phyloP scores from a whole-genome alignment of 2,113 vertebrate genomes.

The Polypterus senegalus region DNA sequence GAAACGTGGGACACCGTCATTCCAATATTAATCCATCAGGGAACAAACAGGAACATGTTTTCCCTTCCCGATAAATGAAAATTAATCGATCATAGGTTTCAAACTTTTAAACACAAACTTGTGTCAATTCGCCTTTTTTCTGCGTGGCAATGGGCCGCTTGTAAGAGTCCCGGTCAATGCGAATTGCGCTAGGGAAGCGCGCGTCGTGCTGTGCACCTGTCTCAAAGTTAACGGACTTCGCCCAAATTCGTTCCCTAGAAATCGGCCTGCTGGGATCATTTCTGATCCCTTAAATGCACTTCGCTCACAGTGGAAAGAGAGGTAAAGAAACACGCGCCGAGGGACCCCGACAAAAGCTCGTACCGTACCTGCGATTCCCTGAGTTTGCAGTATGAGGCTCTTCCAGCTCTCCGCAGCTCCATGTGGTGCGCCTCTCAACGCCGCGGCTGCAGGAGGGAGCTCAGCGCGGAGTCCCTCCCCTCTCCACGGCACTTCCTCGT shows the following conservation, averaged over 20 bases:
- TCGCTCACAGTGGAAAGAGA: neutral
- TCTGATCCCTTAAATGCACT: neutral
- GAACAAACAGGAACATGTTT: no score
- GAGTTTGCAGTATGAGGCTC: conserved; percentile 66
- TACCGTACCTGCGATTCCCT: conserved; percentile 74
- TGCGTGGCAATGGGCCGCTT: no score
- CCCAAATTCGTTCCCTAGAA: neutral
- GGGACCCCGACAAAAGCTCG: neutral
- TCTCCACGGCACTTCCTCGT: conserved; percentile 77
- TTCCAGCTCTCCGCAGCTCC: conserved; percentile 65
- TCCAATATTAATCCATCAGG: no score
- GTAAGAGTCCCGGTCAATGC: no score
- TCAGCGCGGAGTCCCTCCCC: conserved; percentile 67
- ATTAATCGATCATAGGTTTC: no score
- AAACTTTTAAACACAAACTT: no score
- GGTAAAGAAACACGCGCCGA: conserved; percentile 1
- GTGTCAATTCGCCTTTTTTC: no score
- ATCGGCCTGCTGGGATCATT: no score
- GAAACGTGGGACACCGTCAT: no score
- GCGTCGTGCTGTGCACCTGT: conserved; percentile 42
- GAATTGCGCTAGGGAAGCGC: no score
- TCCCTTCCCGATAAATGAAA: no score
- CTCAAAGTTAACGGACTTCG: conserved; percentile 24
- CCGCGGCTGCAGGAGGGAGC: conserved; percentile 62
- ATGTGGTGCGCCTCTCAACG: conserved; percentile 67